Conservation (phyloP, 2,797 vertebrate genomes). For the Heterohyrax brucei region DNA sequence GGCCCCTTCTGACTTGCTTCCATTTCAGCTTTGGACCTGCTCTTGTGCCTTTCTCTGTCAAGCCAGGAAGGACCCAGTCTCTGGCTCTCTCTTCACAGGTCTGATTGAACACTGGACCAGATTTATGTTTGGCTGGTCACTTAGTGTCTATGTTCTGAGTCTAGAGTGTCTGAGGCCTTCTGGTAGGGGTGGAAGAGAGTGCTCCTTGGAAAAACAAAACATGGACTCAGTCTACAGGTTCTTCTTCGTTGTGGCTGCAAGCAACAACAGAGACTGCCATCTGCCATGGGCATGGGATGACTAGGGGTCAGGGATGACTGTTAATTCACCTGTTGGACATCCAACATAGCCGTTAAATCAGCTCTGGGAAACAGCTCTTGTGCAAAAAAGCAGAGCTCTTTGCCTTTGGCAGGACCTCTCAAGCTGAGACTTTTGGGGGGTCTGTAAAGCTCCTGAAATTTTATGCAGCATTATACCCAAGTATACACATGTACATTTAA, state of each 20-base stretch:
- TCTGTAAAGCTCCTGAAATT: conserved; percentile 37
- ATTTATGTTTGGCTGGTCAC: conserved; percentile 62
- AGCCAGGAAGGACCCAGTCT: not conserved
- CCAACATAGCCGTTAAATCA: conserved; percentile 72
- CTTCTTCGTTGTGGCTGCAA: conserved; percentile 62
- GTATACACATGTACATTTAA: not conserved
- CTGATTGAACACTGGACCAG: not conserved
- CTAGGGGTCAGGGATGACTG: conserved; percentile 75
- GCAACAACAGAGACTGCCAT: conserved; percentile 64
- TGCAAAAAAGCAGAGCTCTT: conserved; percentile 27
- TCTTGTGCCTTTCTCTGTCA: conserved; percentile 22
- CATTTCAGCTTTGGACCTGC: not conserved
- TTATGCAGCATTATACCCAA: conserved; percentile 43
- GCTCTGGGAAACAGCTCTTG: conserved; percentile 63
- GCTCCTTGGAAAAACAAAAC: conserved; percentile 66
- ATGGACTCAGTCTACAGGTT: conserved; percentile 40
- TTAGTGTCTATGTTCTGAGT: conserved; percentile 50
- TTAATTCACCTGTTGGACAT: conserved; percentile 77
- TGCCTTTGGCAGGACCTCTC: conserved; percentile 48
- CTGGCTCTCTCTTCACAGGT: not conserved
- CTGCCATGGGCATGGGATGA: conserved; percentile 67
- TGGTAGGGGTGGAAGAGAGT: not conserved
- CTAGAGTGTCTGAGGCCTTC: conserved; percentile 41
- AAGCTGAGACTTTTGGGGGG: not conserved
- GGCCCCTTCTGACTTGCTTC: not conserved